phyloP scores from a whole-genome alignment of 1,140 invertebrate species.

The Tenebrio molitor region DNA sequence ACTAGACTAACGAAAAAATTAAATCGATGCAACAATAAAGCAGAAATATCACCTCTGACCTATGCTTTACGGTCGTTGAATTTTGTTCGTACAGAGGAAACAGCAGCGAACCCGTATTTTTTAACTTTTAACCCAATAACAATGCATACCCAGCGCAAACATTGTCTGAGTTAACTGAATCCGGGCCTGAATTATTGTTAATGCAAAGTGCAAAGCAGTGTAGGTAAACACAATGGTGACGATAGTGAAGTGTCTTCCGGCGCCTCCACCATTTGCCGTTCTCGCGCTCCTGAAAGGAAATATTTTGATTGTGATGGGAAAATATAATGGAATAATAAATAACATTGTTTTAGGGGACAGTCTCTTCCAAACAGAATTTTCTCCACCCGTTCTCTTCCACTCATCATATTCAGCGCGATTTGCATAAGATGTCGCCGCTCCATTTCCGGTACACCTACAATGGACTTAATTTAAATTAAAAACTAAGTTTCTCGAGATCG shows the following conservation, averaged over 20 bases:
- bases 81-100: too few relatives aligned
- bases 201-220: conserved; percentile 60
- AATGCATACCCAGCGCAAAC: conserved; percentile 22
- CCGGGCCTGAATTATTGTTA: conserved; percentile 56
- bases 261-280: conserved; percentile 33
- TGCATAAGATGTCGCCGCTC: background rate
- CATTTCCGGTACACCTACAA: background rate
- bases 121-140: conserved; percentile 26
- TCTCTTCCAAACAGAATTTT: background rate
- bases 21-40: conserved; percentile 6
- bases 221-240: conserved; percentile 57
- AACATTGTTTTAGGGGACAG: conserved; percentile 11
- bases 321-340: conserved; percentile 31
- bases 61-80: too few relatives aligned
- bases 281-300: conserved; percentile 21
- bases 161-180: conserved; percentile 28
- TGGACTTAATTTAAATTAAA: conserved; percentile 17
- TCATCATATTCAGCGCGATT: conserved; percentile 10
- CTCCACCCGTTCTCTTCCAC: background rate
- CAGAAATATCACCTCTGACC: background rate
- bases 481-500: conserved; percentile 6
- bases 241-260: conserved; percentile 41
- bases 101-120: background rate
- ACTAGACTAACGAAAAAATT: background rate
- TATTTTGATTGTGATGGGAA: conserved; percentile 30